Evolutionary conservation across 2,888 invertebrate genomes (phyloP), one percentile per base, ranked within the genome.

Genomic region (Petrolisthes manimaculis): DNA sequence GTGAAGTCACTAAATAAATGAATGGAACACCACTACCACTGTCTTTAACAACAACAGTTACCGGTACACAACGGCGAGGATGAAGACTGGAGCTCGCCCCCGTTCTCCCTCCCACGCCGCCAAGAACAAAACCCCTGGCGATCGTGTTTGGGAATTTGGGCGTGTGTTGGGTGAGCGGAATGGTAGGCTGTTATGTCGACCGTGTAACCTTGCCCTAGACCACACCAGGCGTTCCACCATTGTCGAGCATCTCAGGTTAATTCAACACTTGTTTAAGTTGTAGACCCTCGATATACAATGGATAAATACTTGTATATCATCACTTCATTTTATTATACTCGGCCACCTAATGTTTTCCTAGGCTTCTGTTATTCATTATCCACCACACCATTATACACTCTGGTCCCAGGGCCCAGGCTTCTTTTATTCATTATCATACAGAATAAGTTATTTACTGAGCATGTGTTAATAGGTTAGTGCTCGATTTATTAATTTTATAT

Each of bases 161-260:
- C 74, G 86, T 21, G 89, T 91, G 61, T 61, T 91, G 37, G 86
- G 85, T 24, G 86, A 83, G 79, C 75, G 89, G 21, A 69, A 83
- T 53, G 89, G 88, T 53, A 69, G 89, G 12, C 89, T 91, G 37
- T 61, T 91, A 6, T 91, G 91, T 77, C 79, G 89, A 75, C 88
- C 89, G 1, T 91, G 91, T 55, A 86, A 86, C 84, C 86, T 88
- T 12, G 84, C 84, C 18, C 89, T 91, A 56, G 91, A 91, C 85
- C 91, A 91, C 83, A 91, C 91, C 69, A 74, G 91, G 8, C 79
- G 89, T 74, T 91, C 91, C 12, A 91, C 91, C 81, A 91, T 91
- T 77, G 91, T 91, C 56, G 91, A 91, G 82, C 91, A 91, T 84
- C 88, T 91, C 69, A 91, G 91, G 91, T 91, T 24, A 78, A 54